Conservation (phyloP, 2,797 vertebrate species). For the Triplophysa yarkandensis region DNA sequence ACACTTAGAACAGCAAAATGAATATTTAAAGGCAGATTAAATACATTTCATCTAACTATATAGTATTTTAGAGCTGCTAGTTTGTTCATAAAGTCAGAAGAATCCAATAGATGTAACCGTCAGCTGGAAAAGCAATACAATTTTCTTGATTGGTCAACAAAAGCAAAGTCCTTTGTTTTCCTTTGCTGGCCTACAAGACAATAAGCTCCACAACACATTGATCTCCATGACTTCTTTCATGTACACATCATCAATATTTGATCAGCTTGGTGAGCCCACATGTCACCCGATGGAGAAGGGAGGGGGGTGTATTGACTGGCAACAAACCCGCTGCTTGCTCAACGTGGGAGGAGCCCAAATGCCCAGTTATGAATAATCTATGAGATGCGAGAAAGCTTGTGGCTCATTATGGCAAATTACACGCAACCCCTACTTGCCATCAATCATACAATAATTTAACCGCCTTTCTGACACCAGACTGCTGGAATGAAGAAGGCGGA, state of each 20-base stretch:
- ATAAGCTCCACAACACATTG: conserved; percentile 64
- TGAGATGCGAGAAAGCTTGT: conserved; percentile 35
- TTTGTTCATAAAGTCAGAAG: too few species aligned
- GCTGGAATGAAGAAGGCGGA: conserved; percentile 35
- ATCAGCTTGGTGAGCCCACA: conserved; percentile 61
- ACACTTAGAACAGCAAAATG: neutral
- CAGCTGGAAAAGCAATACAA: neutral
- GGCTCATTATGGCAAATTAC: conserved; percentile 54
- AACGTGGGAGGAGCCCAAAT: conserved; percentile 60
- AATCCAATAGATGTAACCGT: neutral
- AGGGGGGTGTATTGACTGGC: conserved; percentile 31
- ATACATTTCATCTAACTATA: neutral
- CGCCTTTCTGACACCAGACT: conserved; percentile 33
- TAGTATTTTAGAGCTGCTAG: too few species aligned
- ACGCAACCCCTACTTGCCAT: conserved; percentile 37
- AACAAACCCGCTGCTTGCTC: conserved; percentile 56
- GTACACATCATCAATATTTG: conserved; percentile 75
- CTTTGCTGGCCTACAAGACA: conserved; percentile 32
- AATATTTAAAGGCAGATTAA: neutral
- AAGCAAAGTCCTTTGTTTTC: conserved; percentile 27
- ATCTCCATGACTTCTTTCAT: conserved; percentile 71
- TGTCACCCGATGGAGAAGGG: conserved; percentile 51
- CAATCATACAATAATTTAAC: conserved; percentile 49
- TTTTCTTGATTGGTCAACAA: neutral
- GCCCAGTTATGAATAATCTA: conserved; percentile 54